Evolutionary conservation across 2,888 invertebrate species (phyloP).

Genomic region (Iphiclides podalirius): DNA sequence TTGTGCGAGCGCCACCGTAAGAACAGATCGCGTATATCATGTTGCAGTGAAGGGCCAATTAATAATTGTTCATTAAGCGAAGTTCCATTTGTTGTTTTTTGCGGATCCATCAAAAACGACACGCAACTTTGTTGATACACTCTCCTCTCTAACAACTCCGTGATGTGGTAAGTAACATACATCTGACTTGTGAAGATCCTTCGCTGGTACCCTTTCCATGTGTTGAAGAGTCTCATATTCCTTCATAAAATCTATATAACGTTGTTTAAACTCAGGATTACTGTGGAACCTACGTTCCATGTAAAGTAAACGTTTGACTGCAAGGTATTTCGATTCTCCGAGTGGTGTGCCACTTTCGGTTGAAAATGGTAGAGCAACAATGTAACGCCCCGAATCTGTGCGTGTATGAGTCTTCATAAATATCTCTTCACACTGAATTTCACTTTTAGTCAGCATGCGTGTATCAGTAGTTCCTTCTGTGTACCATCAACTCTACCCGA

Average conservation of each 20-base stretch:
- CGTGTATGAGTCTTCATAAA: background rate
- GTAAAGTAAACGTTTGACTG: conserved; percentile 24
- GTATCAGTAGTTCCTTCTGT: no score
- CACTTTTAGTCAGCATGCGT: background rate
- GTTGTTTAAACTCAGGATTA: conserved; percentile 24
- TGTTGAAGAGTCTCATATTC: conserved; percentile 32
- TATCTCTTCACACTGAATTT: background rate
- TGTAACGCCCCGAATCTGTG: background rate
- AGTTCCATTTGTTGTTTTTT: conserved; percentile 15
- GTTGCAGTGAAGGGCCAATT: conserved; percentile 28
- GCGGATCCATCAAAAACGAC: conserved; percentile 19
- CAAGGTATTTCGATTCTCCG: conserved; percentile 2
- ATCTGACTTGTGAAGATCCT: background rate
- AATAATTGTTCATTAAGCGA: conserved; percentile 27
- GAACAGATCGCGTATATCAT: conserved; percentile 25
- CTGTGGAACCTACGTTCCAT: conserved; percentile 30
- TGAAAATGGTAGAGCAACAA: background rate
- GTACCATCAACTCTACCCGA: conserved; percentile 25
- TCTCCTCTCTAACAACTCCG: background rate
- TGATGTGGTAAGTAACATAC: background rate
- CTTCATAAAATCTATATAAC: conserved; percentile 31
- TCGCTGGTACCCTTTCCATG: conserved; percentile 24
- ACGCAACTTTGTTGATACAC: background rate
- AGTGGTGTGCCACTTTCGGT: background rate
- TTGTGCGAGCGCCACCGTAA: conserved; percentile 25